Evolutionary conservation across 1,140 invertebrate species (phyloP).

Genomic region (Drosophila pallidifrons): DNA sequence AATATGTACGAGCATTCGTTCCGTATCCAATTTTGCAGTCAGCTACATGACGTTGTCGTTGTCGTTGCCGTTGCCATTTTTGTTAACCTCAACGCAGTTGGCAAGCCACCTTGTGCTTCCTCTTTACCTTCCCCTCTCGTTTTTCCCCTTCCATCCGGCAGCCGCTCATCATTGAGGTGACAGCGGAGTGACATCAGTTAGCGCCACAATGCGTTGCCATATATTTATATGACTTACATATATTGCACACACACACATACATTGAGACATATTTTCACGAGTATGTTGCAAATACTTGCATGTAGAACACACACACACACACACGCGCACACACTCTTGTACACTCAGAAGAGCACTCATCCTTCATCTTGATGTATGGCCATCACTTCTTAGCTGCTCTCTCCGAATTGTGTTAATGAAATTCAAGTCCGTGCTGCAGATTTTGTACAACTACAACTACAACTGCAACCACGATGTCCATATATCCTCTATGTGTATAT

Average conservation of each 20-base stretch:
- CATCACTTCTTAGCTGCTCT: slow-evolving; percentile 59
- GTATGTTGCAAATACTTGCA: slow-evolving; percentile 40
- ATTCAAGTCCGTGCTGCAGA: slow-evolving; percentile 59
- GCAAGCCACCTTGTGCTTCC: not conserved
- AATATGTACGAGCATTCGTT: slow-evolving; percentile 73
- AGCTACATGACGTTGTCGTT: slow-evolving; percentile 24
- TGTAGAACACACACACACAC: slow-evolving; percentile 9
- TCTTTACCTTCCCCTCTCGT: not conserved
- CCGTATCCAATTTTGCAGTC: slow-evolving; percentile 60
- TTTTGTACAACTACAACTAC: slow-evolving; percentile 4
- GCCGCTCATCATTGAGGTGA: slow-evolving; percentile 43
- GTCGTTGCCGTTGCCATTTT: slow-evolving; percentile 53
- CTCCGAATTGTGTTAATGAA: slow-evolving; percentile 73
- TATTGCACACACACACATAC: slow-evolving; percentile 26
- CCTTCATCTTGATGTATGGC: slow-evolving; percentile 76
- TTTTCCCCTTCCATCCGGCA: not conserved
- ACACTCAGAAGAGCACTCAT: slow-evolving; percentile 55
- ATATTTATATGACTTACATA: slow-evolving; percentile 46
- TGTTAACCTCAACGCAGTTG: slow-evolving; percentile 56
- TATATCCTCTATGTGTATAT: not conserved
- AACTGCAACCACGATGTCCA: not conserved
- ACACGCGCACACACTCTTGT: not conserved
- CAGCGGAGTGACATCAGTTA: slow-evolving; percentile 69
- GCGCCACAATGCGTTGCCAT: slow-evolving; percentile 59
- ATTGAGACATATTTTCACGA: slow-evolving; percentile 12